Evolutionary conservation across 2,797 vertebrate genomes (phyloP).

Genomic region (Channallabes apus): DNA sequence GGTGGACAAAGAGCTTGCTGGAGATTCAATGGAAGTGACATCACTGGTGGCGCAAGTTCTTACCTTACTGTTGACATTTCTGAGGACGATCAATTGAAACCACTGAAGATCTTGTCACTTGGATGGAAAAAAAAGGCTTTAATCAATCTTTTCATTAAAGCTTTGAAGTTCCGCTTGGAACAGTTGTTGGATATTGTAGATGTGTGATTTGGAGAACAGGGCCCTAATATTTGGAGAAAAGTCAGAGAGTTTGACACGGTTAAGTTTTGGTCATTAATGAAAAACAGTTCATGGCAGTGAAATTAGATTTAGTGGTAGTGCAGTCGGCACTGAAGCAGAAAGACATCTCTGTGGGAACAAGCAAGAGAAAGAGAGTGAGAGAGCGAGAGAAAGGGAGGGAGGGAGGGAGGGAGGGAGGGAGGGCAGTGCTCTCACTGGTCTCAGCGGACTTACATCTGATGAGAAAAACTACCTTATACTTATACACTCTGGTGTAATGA

Average conservation of each 20-base stretch:
- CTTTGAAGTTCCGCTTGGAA: too few relatives aligned
- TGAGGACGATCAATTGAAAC: too few relatives aligned
- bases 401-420: neutral
- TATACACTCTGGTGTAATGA: conserved; percentile 28
- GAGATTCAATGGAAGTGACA: too few relatives aligned
- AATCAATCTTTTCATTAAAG: too few relatives aligned
- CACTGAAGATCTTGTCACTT: too few relatives aligned
- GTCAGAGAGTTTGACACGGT: neutral
- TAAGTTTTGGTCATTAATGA: neutral
- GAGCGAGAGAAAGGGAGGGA: neutral
- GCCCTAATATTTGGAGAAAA: neutral
- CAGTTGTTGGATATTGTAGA: neutral
- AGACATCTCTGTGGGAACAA: conserved; percentile 35
- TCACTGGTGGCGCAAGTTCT: too few relatives aligned
- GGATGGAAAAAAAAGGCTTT: too few relatives aligned
- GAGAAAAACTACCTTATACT: conserved; percentile 73
- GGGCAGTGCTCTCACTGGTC: conserved; percentile 2
- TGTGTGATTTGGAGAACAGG: neutral
- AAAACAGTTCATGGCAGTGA: neutral
- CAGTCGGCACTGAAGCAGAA: conserved; percentile 10
- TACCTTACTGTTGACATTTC: too few relatives aligned
- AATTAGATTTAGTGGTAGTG: conserved; percentile 5
- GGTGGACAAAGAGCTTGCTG: too few relatives aligned
- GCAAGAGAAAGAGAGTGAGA: conserved; percentile 9
- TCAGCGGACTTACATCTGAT: conserved; percentile 44